Base-by-base conservation (phyloP, 1,140 invertebrate genomes). In the Mizuhopecten yessoensis region DNA sequence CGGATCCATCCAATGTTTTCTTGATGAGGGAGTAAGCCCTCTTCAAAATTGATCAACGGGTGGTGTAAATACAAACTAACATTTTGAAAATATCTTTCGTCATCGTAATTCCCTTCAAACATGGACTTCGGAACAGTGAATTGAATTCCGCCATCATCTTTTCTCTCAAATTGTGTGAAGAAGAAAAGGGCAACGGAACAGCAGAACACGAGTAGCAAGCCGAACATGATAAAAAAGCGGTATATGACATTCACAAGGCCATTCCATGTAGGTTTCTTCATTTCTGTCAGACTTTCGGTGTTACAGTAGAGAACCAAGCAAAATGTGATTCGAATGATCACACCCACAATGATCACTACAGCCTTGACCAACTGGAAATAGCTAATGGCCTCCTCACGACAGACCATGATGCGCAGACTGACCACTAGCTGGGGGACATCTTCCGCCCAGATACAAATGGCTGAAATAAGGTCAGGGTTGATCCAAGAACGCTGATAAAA, bases 331-430 rank as follows among this genome's bases (percentile, higher is more conserved):
- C 95, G 93, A 13, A 95, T 93, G 23, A 94, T 86, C 34, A 94
- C 91, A 9, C 94, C 94, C 7, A 94, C 45, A 20, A 96, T 92
- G 0, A 96, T 91, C 13, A 95, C 90, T 39, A 90, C 90, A 10
- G 95, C 95, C 86, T 95, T 95, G 17, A 93, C 91, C 10, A 95
- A 91, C 92, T 96, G 95, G 88, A 95, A 94, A 88, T 95, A 93
- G 87, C 95, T 96, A 86, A 95, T 95, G 0, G 94, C 94, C 86
- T 95, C 95, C 87, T 96, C 95, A 13, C 95, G 93, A 89, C 95
- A 96, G 0, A 93, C 45, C 17, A 94, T 93, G 57, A 95, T 95
- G 34, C 92, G 90, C 57, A 95, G 92, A 90, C 94, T 95, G 10
- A 95, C 93, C 9, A 92, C 87, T 42, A 95, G 94, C 89, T 96